Conservation (phyloP, 92 coral and sea anemone species). For the Ricordea florida region DNA sequence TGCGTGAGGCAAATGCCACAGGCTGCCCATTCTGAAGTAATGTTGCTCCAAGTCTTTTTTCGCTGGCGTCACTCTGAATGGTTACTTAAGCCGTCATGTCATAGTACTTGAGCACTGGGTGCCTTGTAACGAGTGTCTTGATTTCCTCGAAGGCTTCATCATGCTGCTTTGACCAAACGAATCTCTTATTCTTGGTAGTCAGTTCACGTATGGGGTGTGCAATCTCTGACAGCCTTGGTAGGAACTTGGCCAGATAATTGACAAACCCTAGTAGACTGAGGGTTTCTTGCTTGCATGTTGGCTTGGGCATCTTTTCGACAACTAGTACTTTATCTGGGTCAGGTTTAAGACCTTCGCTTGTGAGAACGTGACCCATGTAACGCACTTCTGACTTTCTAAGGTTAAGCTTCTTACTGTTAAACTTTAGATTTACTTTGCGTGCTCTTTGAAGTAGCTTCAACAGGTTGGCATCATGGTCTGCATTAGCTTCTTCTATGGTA, state of each 20-base stretch:
- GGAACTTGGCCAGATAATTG: slow-evolving; percentile 47
- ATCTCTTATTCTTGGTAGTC: background rate
- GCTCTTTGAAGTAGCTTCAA: slow-evolving; percentile 22
- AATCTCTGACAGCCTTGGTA: slow-evolving; percentile 44
- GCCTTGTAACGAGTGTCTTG: background rate
- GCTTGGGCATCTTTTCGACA: slow-evolving; percentile 29
- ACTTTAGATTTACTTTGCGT: slow-evolving; percentile 34
- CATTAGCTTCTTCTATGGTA: slow-evolving; percentile 41
- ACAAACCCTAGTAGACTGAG: slow-evolving; percentile 40
- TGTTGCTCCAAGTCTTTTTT: slow-evolving; percentile 1
- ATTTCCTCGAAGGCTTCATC: slow-evolving; percentile 5
- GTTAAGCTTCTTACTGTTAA: slow-evolving; percentile 64
- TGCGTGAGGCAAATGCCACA: background rate
- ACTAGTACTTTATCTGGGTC: slow-evolving; percentile 34
- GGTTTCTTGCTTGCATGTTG: slow-evolving; percentile 20
- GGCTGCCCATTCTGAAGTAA: background rate
- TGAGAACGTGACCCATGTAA: slow-evolving; percentile 47
- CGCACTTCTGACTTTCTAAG: slow-evolving; percentile 27
- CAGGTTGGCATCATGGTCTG: slow-evolving; percentile 53
- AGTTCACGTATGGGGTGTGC: slow-evolving; percentile 42
- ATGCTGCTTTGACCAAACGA: background rate
- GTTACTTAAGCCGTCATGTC: slow-evolving; percentile 5
- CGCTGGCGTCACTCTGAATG: background rate
- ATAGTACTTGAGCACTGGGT: slow-evolving; percentile 35
- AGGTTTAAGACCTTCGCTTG: slow-evolving; percentile 28